These are phyloP conservation scores for Bombus waltoni DNA, from an alignment of 1,140 invertebrate genomes.

Conservation along the genomic window DNA sequence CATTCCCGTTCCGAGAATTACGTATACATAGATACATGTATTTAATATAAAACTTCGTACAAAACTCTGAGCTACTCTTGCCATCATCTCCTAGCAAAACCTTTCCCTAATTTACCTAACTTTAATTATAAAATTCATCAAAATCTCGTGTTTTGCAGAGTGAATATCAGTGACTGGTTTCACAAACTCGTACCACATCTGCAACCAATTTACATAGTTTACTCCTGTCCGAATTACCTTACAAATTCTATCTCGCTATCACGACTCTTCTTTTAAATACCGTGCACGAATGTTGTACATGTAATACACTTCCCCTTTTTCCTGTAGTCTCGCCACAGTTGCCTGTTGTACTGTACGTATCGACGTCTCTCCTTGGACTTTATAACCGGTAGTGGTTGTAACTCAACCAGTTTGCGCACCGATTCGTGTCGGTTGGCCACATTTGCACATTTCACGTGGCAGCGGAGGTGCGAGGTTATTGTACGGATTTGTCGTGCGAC, in stretches of 20 bases:
- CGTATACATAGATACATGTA: too few relatives aligned
- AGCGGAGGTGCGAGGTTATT: slow-evolving; percentile 63
- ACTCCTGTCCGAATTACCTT: not conserved
- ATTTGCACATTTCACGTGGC: slow-evolving; percentile 69
- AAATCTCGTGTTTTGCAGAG: too few relatives aligned
- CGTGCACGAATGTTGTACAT: not conserved
- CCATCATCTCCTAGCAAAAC: too few relatives aligned
- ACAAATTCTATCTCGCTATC: not conserved
- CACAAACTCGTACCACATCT: too few relatives aligned
- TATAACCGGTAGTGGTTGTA: slow-evolving; percentile 64
- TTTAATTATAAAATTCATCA: not conserved
- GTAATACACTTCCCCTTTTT: too few relatives aligned
- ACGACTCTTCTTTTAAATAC: not conserved
- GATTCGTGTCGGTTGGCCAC: slow-evolving; percentile 66
- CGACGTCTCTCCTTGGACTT: slow-evolving; percentile 56
- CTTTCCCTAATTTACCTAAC: not conserved
- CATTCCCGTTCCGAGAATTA: not conserved
- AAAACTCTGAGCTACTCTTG: too few relatives aligned
- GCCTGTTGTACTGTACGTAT: slow-evolving; percentile 45
- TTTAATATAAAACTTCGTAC: too few relatives aligned
- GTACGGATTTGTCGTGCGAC: slow-evolving; percentile 69
- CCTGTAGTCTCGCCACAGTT: not conserved
- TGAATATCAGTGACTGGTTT: too few relatives aligned
- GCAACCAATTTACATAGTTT: too few relatives aligned
- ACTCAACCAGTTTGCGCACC: slow-evolving; percentile 70